These are phyloP conservation scores for Polyploca ridens DNA, from an alignment of 2,888 invertebrate genomes.

Conservation along the genomic window DNA sequence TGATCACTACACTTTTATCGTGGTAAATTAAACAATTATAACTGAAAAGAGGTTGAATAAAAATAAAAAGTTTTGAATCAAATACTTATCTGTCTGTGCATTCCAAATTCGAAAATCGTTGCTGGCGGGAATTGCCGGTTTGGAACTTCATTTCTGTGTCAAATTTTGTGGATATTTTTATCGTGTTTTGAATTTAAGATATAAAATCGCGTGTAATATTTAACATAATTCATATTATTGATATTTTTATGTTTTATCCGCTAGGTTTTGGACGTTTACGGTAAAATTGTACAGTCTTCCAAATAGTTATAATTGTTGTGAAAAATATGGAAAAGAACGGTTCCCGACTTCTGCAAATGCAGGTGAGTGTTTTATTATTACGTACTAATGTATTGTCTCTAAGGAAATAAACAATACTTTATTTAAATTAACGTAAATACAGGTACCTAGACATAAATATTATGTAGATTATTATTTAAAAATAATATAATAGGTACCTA, in stretches of 20 bases:
- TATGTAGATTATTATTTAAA: too few species aligned
- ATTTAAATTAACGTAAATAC: too few species aligned
- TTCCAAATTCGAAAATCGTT: constrained; percentile 39
- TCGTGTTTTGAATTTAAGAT: constrained; percentile 41
- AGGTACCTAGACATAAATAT: too few species aligned
- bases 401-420: too few species aligned
- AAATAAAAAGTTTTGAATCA: constrained; percentile 24
- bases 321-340: constrained; percentile 70
- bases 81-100: constrained; percentile 26
- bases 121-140: constrained; percentile 40
- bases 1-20: constrained; percentile 57
- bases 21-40: constrained; percentile 18
- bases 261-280: constrained; percentile 24
- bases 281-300: constrained; percentile 51
- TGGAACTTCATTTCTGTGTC: constrained; percentile 57
- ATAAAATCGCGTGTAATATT: constrained; percentile 62
- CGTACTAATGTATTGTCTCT: too few species aligned
- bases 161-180: constrained; percentile 63
- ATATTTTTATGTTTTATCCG: constrained; percentile 24
- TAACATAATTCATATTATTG: constrained; percentile 27
- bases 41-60: constrained; percentile 13
- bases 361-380: constrained; percentile 42
- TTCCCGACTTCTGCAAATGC: constrained; percentile 76
- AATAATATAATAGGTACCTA: too few species aligned
- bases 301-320: constrained; percentile 43